phyloP scores from a whole-genome alignment of 64 coral and sea anemone genomes.

The Orbicella faveolata region DNA sequence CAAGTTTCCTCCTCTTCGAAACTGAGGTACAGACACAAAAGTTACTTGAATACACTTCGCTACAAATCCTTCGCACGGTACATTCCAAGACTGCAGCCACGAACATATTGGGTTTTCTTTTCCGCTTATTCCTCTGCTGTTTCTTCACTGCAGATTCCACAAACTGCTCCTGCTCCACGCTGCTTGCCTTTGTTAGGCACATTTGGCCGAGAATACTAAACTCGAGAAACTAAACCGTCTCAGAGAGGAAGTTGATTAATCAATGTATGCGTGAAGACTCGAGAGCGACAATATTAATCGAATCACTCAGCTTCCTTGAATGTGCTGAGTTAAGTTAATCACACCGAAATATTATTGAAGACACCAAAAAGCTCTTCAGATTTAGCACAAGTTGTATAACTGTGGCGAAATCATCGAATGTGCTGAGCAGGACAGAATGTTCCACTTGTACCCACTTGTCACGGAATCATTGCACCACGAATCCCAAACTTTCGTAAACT shows the following conservation, averaged over 20 bases:
- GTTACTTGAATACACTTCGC: conserved; percentile 63
- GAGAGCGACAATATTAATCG: background rate
- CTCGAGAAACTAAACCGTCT: background rate
- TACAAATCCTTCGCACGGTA: conserved; percentile 84
- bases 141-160: conserved; percentile 80
- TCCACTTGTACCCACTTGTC: background rate
- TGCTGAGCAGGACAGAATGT: background rate
- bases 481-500: background rate
- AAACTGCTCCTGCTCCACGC: conserved; percentile 64
- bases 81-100: conserved; percentile 78
- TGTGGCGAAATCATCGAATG: background rate
- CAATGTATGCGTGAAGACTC: background rate
- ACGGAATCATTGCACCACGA: conserved; percentile 9
- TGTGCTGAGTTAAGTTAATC: background rate
- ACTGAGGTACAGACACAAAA: conserved; percentile 55
- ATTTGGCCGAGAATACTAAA: conserved; percentile 5
- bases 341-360: background rate
- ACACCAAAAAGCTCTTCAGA: background rate
- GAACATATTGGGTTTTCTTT: conserved; percentile 92
- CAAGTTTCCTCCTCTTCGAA: conserved; percentile 50
- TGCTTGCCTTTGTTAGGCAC: conserved; percentile 62
- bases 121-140: conserved; percentile 90
- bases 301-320: background rate
- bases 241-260: background rate
- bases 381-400: background rate